phyloP scores from a whole-genome alignment of 2,797 vertebrate species.

The Pseudochromis fuscus region DNA sequence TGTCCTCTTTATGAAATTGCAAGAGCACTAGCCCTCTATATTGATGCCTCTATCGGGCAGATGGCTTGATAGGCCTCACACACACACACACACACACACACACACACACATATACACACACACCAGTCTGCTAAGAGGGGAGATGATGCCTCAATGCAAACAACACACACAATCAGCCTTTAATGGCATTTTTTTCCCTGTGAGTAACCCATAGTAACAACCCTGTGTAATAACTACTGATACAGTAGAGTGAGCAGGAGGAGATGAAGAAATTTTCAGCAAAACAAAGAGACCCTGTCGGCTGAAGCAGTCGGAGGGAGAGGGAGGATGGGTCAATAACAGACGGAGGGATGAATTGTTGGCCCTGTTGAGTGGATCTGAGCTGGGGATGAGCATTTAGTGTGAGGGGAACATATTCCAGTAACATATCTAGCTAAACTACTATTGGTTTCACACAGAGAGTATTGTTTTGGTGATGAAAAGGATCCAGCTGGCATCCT shows the following conservation, averaged over 20 bases:
- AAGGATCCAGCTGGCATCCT: conserved; percentile 55
- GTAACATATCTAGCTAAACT: conserved; percentile 50
- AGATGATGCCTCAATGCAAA: conserved; percentile 76
- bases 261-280: conserved; percentile 60
- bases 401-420: conserved; percentile 47
- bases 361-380: conserved; percentile 56
- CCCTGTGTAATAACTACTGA: conserved; percentile 75
- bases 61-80: conserved; percentile 56
- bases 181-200: conserved; percentile 71
- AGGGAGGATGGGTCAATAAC: conserved; percentile 70
- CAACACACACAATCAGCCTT: conserved; percentile 74
- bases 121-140: conserved; percentile 40
- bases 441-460: conserved; percentile 59
- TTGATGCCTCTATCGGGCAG: conserved; percentile 60
- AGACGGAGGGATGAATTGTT: conserved; percentile 62
- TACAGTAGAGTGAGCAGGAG: conserved; percentile 69
- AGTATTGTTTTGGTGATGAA: conserved; percentile 62
- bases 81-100: conserved; percentile 1
- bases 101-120: background rate
- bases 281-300: conserved; percentile 59
- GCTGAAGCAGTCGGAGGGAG: conserved; percentile 54
- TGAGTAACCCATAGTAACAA: conserved; percentile 62
- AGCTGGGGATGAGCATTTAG: conserved; percentile 53
- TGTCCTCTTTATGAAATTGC: conserved; percentile 52
- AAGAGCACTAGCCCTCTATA: conserved; percentile 47